Conservation (phyloP, 2,797 vertebrate species). For the Helicolenus hilgendorfi region DNA sequence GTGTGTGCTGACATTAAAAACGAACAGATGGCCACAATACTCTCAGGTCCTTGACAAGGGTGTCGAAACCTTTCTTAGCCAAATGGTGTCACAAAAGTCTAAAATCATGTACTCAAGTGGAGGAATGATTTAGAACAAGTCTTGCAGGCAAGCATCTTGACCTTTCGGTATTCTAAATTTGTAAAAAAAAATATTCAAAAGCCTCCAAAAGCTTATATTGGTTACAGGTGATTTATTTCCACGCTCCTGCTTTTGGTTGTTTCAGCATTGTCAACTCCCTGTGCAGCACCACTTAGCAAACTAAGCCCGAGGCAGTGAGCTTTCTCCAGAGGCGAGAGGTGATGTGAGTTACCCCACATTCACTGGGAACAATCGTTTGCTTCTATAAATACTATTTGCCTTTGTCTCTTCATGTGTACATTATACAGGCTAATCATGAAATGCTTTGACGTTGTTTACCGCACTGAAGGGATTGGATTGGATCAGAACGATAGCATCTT, state of each 20-base stretch:
- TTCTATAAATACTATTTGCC: conserved; percentile 66
- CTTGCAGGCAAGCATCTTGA: not conserved
- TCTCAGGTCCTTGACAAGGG: conserved; percentile 27
- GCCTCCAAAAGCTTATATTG: not conserved
- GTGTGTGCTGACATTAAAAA: conserved; percentile 34
- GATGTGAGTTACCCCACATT: conserved; percentile 56
- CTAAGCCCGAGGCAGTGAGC: conserved; percentile 64
- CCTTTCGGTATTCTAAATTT: conserved; percentile 19
- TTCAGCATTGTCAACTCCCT: conserved; percentile 58
- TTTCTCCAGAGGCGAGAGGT: conserved; percentile 64
- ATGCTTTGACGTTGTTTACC: conserved; percentile 77
- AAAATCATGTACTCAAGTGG: not conserved
- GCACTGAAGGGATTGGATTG: conserved; percentile 55
- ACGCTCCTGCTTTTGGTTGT: conserved; percentile 26
- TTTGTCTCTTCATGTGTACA: conserved; percentile 53
- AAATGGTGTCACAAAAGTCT: conserved; percentile 28
- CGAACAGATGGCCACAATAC: conserved; percentile 55
- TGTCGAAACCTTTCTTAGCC: conserved; percentile 25
- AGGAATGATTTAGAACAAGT: not conserved
- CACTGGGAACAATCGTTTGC: conserved; percentile 66
- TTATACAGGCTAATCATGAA: conserved; percentile 52
- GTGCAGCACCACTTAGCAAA: conserved; percentile 60
- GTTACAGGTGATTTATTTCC: conserved; percentile 46
- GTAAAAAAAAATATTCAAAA: not conserved
- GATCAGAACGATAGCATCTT: conserved; percentile 78